Conservation (phyloP, 2,113 vertebrate species). For the Ictidomys tridecemlineatus region DNA sequence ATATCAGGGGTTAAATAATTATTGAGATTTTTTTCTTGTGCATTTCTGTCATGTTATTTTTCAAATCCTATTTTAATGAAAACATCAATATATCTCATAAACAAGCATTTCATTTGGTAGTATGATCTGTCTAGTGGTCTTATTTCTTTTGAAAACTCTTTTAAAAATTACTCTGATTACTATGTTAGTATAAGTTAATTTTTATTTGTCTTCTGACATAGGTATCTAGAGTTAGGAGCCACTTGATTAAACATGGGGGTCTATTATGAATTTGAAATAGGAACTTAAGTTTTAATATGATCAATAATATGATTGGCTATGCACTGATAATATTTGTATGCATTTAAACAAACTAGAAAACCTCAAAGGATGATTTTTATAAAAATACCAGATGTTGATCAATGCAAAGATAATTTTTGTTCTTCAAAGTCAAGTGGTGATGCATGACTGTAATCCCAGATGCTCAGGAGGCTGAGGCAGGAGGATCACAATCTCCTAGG, state of each 20-base stretch:
- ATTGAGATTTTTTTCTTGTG: not conserved
- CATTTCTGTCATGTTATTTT: conserved; percentile 14
- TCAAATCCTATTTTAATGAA: conserved; percentile 44
- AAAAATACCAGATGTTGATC: not conserved
- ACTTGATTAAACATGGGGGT: not conserved
- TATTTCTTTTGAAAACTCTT: conserved; percentile 21
- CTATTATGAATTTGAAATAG: not conserved
- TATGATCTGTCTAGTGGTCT: not conserved
- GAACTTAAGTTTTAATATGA: not conserved
- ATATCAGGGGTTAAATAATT: not conserved
- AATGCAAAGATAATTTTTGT: not conserved
- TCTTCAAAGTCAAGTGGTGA: not conserved
- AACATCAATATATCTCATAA: not conserved
- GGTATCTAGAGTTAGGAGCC: not conserved
- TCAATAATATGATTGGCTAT: not conserved
- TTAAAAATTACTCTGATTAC: not conserved
- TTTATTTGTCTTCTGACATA: not conserved
- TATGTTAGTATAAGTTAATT: not conserved
- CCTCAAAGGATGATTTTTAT: not conserved
- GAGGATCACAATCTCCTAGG: too few relatives aligned
- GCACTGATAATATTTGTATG: not conserved
- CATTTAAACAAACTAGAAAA: not conserved
- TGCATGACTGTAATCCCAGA: too few relatives aligned
- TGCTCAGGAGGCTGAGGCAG: too few relatives aligned
- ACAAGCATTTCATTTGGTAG: not conserved